phyloP scores from a whole-genome alignment of 1,140 invertebrate species.

The Diprion similis region DNA sequence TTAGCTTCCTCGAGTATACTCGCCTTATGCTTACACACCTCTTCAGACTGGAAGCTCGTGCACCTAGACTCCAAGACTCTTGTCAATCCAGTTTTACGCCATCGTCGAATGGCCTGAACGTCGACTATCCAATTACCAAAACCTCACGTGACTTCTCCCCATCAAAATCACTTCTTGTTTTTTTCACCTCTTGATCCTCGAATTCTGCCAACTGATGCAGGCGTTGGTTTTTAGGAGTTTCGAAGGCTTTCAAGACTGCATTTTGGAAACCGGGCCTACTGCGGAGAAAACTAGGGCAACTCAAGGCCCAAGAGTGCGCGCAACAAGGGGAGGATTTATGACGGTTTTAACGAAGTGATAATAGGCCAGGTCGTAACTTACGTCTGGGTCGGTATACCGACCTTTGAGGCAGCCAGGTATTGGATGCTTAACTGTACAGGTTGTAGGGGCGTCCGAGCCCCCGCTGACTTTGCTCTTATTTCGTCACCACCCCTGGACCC shows the following conservation, averaged over 20 bases:
- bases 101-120: conserved; percentile 24
- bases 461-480: conserved; percentile 46
- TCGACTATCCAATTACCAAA: background rate
- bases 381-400: conserved; percentile 26
- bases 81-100: conserved; percentile 35
- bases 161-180: too few relatives aligned
- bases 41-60: too few relatives aligned
- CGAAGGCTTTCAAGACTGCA: too few relatives aligned
- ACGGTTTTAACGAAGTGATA: conserved; percentile 54
- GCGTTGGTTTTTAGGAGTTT: too few relatives aligned
- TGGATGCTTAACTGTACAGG: conserved; percentile 40
- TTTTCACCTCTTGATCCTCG: too few relatives aligned
- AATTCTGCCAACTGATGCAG: too few relatives aligned
- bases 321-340: conserved; percentile 45
- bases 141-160: too few relatives aligned
- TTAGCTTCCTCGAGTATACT: conserved; percentile 15
- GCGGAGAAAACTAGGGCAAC: background rate
- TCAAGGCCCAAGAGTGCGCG: conserved; percentile 11
- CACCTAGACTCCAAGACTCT: too few relatives aligned
- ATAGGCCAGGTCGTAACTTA: conserved; percentile 52
- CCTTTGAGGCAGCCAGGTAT: conserved; percentile 30
- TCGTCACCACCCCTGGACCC: conserved; percentile 29
- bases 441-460: conserved; percentile 31
- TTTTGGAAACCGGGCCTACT: background rate
- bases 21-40: too few relatives aligned